Conservation (phyloP, 2,113 vertebrate species). For the Pseudorasbora parva region DNA sequence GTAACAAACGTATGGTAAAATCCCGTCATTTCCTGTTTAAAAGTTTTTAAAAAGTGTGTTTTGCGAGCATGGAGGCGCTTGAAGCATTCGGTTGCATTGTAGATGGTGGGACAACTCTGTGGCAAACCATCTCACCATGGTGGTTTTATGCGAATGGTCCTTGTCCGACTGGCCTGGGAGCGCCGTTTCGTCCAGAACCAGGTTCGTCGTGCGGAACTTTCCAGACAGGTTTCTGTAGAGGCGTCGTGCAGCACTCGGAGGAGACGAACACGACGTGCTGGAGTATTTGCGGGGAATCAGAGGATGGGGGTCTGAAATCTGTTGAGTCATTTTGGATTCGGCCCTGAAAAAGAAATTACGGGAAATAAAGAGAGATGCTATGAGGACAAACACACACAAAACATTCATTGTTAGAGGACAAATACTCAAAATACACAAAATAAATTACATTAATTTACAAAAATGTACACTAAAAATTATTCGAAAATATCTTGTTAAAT, state of each 20-base stretch:
- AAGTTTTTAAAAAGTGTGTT: too few species aligned
- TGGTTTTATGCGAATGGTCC: constrained; percentile 85
- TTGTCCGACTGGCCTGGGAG: constrained; percentile 80
- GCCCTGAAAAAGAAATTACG: constrained; percentile 71
- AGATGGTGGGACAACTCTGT: too few species aligned
- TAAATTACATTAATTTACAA: background rate
- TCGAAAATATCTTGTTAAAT: too few species aligned
- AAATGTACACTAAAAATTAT: too few species aligned
- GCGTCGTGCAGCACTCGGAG: constrained; percentile 87
- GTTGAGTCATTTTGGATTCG: constrained; percentile 86
- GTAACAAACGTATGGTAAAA: too few species aligned
- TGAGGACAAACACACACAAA: background rate
- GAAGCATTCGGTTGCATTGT: too few species aligned
- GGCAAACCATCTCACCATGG: constrained; percentile 81
- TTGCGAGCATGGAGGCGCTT: too few species aligned
- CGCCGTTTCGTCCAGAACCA: constrained; percentile 81
- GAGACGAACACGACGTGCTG: constrained; percentile 74
- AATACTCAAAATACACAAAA: too few species aligned
- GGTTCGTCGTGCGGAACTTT: constrained; percentile 86
- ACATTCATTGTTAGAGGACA: too few species aligned
- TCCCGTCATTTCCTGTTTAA: too few species aligned
- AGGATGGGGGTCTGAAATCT: constrained; percentile 82
- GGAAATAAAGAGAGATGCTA: constrained; percentile 26
- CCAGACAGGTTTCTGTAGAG: constrained; percentile 93
- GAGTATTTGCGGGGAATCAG: constrained; percentile 78